Evolutionary conservation across 2,113 vertebrate genomes (phyloP).

Genomic region (Lucifuga dentata): DNA sequence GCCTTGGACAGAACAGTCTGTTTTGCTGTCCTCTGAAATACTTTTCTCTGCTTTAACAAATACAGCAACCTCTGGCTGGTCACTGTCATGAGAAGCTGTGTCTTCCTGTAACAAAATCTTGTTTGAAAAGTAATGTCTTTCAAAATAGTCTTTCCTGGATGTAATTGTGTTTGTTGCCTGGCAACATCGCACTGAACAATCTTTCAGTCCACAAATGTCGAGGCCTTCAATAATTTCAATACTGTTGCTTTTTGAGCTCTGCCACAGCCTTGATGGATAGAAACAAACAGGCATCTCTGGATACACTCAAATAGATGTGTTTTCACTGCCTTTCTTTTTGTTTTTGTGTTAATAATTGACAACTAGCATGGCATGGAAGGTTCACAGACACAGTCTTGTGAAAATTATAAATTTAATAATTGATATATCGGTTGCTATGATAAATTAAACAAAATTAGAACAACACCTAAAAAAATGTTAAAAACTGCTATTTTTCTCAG

Average conservation of each 20-base stretch:
- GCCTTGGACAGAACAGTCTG: not conserved
- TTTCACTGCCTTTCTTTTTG: no score
- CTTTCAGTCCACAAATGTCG: conserved; percentile 10
- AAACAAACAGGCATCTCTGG: not conserved
- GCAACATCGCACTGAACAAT: conserved; percentile 46
- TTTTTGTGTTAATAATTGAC: no score
- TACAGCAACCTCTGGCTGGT: not conserved
- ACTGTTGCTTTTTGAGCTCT: conserved; percentile 18
- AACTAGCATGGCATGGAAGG: no score
- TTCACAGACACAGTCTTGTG: no score
- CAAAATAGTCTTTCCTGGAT: conserved; percentile 15
- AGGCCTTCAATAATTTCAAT: conserved; percentile 44
- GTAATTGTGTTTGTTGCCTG: conserved; percentile 46
- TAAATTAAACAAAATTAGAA: no score
- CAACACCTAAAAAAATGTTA: no score
- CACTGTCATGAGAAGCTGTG: conserved; percentile 7
- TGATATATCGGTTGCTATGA: no score
- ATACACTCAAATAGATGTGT: not conserved
- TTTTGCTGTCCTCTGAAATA: not conserved
- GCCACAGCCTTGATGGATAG: conserved; percentile 1
- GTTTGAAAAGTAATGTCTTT: conserved; percentile 30
- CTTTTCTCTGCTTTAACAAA: conserved; percentile 19
- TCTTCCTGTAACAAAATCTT: conserved; percentile 16
- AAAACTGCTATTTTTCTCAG: not conserved
- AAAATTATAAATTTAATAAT: no score